Evolutionary conservation across 2,888 invertebrate species (phyloP).

Genomic region (Dilophus febrilis): DNA sequence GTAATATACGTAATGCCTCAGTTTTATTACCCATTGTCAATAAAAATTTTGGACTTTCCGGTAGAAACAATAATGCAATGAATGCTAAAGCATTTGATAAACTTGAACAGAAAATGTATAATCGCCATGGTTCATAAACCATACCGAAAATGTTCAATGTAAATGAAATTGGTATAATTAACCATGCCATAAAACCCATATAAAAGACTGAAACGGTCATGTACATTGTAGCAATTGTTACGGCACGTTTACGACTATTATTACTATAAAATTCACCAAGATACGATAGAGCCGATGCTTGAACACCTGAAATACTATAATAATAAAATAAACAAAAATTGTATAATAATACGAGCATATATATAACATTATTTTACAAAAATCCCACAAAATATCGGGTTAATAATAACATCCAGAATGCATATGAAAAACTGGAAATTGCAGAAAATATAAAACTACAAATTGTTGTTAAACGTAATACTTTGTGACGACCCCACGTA

Average conservation of each 20-base stretch:
- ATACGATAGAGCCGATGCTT: conserved; percentile 41
- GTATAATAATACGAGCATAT: background rate
- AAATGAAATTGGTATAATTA: conserved; percentile 12
- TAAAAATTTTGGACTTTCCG: conserved; percentile 67
- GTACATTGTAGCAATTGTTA: conserved; percentile 39
- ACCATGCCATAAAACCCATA: conserved; percentile 48
- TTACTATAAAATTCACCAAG: conserved; percentile 40
- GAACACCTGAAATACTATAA: conserved; percentile 22
- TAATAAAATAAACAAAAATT: conserved; percentile 17
- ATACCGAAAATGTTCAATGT: background rate
- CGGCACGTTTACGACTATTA: conserved; percentile 32
- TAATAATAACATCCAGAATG: conserved; percentile 37
- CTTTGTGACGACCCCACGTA: conserved; percentile 46
- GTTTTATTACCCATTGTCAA: conserved; percentile 41
- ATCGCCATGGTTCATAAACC: conserved; percentile 20
- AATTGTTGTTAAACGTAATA: conserved; percentile 34
- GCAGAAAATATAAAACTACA: conserved; percentile 37
- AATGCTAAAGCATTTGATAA: conserved; percentile 45
- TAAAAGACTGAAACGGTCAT: conserved; percentile 38
- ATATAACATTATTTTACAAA: conserved; percentile 17
- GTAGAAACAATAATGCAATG: conserved; percentile 38
- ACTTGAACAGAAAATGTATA: conserved; percentile 48
- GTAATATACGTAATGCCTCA: conserved; percentile 40
- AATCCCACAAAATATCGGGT: conserved; percentile 50
- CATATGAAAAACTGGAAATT: conserved; percentile 40